Conservation (phyloP, 2,888 invertebrate species). For the Lingula anatina region DNA sequence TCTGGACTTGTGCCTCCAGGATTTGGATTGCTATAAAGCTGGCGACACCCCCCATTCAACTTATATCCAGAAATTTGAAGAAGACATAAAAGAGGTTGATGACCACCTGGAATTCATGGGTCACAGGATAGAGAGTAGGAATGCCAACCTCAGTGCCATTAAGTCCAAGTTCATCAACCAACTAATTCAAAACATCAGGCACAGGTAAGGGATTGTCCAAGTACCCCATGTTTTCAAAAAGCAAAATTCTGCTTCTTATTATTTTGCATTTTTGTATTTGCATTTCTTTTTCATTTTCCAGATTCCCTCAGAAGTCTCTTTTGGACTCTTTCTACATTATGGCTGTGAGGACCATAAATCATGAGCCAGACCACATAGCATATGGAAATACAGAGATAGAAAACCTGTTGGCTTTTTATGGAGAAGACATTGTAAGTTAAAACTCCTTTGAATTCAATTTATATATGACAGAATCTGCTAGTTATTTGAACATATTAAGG, state of each 20-base stretch:
- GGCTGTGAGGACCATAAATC: slow-evolving; percentile 6
- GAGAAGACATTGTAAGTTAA: slow-evolving; percentile 4
- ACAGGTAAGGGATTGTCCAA: slow-evolving; percentile 1
- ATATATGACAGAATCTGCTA: too few species aligned
- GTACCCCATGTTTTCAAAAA: too few species aligned
- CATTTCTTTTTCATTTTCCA: slow-evolving; percentile 3
- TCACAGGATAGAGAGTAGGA: not conserved
- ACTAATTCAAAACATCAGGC: not conserved
- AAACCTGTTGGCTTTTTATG: not conserved
- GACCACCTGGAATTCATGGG: slow-evolving; percentile 3
- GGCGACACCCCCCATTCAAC: slow-evolving; percentile 2
- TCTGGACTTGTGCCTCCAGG: slow-evolving; percentile 5
- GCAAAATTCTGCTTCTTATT: too few species aligned
- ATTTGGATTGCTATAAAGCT: slow-evolving; percentile 4
- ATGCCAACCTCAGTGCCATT: not conserved
- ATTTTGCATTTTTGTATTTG: too few species aligned
- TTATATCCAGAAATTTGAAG: slow-evolving; percentile 4
- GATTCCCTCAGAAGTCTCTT: slow-evolving; percentile 7
- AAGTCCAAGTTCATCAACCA: slow-evolving; percentile 1
- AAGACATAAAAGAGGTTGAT: not conserved
- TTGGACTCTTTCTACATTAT: slow-evolving; percentile 7
- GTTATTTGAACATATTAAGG: too few species aligned
- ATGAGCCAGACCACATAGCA: not conserved
- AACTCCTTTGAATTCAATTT: too few species aligned
- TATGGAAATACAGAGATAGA: slow-evolving; percentile 3